Evolutionary conservation across 2,797 vertebrate species (phyloP).

Genomic region (Rallus crepitans): DNA sequence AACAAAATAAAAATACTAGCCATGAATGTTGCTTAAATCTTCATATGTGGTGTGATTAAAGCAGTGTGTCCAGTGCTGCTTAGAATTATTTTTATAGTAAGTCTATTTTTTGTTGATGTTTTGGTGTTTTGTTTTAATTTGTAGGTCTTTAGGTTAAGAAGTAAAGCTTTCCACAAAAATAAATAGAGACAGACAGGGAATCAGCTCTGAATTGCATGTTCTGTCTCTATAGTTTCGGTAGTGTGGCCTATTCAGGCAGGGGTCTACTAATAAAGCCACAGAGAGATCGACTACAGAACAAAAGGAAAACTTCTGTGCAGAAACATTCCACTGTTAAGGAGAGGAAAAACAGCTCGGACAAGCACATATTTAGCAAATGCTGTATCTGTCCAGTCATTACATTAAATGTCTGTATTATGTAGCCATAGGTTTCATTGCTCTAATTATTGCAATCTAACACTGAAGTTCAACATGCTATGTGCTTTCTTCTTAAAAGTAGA

Average conservation of each 20-base stretch:
- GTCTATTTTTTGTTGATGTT: neutral
- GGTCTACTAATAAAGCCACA: neutral
- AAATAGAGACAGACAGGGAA: neutral
- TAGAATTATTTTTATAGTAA: neutral
- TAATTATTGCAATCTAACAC: neutral
- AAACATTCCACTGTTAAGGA: neutral
- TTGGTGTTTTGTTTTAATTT: neutral
- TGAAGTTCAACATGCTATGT: neutral
- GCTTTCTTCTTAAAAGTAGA: neutral
- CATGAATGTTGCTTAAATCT: neutral
- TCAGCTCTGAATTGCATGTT: neutral
- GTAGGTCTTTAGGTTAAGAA: neutral
- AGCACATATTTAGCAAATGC: neutral
- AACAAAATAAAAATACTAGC: neutral
- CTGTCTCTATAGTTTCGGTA: neutral
- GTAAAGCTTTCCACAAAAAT: neutral
- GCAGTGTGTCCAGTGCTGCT: neutral
- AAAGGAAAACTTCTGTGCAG: neutral
- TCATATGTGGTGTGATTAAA: neutral
- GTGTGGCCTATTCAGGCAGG: neutral
- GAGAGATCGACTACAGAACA: neutral
- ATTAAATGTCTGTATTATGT: neutral
- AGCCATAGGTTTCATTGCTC: neutral
- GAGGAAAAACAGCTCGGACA: neutral
- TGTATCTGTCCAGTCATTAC: neutral